These are phyloP conservation scores for Nothobranchius furzeri DNA, from an alignment of 2,113 vertebrate species.

Conservation along the genomic window DNA sequence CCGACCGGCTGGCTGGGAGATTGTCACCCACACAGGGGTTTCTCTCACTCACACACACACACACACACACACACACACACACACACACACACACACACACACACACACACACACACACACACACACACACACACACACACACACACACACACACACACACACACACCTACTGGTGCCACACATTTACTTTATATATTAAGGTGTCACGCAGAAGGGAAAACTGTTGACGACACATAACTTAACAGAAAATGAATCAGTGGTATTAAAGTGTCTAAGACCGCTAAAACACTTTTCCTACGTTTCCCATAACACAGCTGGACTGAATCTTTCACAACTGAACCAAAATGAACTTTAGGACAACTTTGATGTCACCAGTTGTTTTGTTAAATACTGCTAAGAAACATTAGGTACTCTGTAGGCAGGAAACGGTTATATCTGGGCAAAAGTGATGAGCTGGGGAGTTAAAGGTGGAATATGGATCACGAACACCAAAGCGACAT, in stretches of 20 bases:
- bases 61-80: slow-evolving; percentile 45
- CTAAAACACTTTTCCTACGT: too few species aligned
- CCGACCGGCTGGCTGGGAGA: slow-evolving; percentile 57
- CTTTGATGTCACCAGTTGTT: not conserved
- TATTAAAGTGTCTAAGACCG: too few species aligned
- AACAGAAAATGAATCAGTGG: too few species aligned
- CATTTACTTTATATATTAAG: not conserved
- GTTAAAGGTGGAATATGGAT: too few species aligned
- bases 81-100: slow-evolving; percentile 44
- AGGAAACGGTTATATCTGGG: too few species aligned
- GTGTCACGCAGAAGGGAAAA: not conserved
- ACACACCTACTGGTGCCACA: slow-evolving; percentile 3
- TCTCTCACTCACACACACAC: slow-evolving; percentile 35
- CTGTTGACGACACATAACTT: not conserved
- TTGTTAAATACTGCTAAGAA: too few species aligned
- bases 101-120: not conserved
- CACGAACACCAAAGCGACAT: too few species aligned
- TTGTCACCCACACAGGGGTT: slow-evolving; percentile 71
- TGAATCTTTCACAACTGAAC: too few species aligned
- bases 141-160: slow-evolving; percentile 5
- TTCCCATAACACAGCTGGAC: too few species aligned
- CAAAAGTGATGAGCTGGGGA: too few species aligned
- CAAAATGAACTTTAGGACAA: too few species aligned
- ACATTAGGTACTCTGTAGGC: too few species aligned
- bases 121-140: slow-evolving; percentile 37